Evolutionary conservation across 2,797 vertebrate species (phyloP).

Genomic region (Enteromius radiatus): DNA sequence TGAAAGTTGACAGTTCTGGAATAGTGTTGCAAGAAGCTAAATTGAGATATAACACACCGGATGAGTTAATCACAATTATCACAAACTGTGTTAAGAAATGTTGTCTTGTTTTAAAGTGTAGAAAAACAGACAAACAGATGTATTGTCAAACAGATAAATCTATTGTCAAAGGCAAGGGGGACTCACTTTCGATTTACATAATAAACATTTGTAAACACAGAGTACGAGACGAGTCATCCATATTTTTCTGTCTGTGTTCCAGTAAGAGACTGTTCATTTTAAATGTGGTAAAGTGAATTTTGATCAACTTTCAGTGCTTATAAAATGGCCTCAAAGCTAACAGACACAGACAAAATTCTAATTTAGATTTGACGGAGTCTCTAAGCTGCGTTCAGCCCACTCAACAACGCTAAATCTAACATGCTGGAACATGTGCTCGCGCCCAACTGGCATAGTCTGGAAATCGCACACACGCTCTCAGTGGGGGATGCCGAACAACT

Average conservation of each 20-base stretch:
- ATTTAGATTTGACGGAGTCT: background rate
- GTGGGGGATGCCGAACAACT: conserved; percentile 21
- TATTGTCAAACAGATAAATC: background rate
- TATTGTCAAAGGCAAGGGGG: background rate
- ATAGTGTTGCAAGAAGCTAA: background rate
- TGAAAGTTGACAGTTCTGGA: too few relatives aligned
- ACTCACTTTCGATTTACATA: background rate
- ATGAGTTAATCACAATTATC: background rate
- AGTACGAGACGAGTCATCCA: background rate
- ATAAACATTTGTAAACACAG: background rate
- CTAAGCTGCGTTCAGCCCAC: conserved; percentile 6
- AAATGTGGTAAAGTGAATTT: background rate
- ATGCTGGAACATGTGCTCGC: conserved; percentile 30
- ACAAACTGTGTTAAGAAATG: background rate
- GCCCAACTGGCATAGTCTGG: conserved; percentile 18
- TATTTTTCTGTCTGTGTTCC: background rate
- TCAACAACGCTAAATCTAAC: conserved; percentile 7
- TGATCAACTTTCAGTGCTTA: background rate
- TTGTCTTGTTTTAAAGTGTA: background rate
- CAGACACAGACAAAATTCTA: background rate
- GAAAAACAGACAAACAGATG: background rate
- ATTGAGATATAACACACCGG: background rate
- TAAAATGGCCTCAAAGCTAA: conserved; percentile 14
- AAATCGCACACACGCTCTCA: conserved; percentile 5
- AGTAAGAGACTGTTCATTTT: background rate